Evolutionary conservation across 2,113 vertebrate species (phyloP), one percentile per base, ranked within the genome.

Genomic region (Gallinago paraguaiae): DNA sequence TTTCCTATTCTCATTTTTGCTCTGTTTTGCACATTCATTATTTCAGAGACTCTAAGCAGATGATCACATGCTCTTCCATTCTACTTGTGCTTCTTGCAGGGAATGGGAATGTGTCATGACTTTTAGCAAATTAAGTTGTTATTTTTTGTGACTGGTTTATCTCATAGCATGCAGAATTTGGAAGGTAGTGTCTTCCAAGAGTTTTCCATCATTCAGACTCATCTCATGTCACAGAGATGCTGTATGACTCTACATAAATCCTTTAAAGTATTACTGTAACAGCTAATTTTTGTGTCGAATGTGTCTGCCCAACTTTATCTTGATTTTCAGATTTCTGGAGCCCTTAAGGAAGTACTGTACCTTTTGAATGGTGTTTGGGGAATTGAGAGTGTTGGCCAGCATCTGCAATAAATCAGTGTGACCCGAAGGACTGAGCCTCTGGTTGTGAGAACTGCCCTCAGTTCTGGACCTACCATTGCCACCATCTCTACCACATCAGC

Each of bases 261-360:
- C 60, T 72, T 95, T 87, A 92, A 93, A 88, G 90, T 85, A 82
- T 37, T 86, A 65, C n/a, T 46, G 30, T 76, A 51, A 69, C 54
- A 82, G 59, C 53, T 91, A 60, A 83, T 37, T 95, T 63, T 56
- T 78, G 15, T 88, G 57, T 67, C 80, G 74, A 92, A 53, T 86
- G n/a, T 86, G 56, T 74, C 82, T 83, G 43, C 46, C 92, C 82
- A 67, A 74, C 54, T 90, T 86, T 88, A 43, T 88, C 71, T 93
- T 95, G 71, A 74, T 95, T 96, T 94, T 83, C 92, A 97, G 95
- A 90, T 80, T 81, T 94, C 82, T 84, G 82, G 60, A 93, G 60
- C 90, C 82, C 48, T 94, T 59, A 90, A 57, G 77, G 39, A 82
- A 68, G 35, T 68, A 53, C 88, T 88, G 68, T 93, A 83, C 71